Conservation (phyloP, 2,797 vertebrate genomes). For the Momotus momota region DNA sequence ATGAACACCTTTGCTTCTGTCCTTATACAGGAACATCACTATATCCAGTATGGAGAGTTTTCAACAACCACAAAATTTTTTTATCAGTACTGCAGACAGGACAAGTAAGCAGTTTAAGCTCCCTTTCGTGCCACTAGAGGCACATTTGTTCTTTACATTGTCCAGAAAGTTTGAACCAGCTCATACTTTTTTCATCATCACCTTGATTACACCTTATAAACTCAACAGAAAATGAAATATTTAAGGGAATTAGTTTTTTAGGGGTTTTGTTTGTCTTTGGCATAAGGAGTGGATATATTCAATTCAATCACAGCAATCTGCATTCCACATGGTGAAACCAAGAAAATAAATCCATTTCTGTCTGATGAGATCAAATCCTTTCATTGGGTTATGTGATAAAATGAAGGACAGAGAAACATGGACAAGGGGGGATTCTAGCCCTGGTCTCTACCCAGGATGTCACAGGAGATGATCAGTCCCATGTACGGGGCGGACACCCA, state of each 20-base stretch:
- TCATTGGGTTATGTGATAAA: not conserved
- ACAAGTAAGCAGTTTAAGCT: not conserved
- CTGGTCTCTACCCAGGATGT: not conserved
- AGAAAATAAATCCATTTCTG: not conserved
- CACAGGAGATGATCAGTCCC: not conserved
- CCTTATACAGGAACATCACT: not conserved
- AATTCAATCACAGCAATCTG: not conserved
- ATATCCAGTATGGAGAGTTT: not conserved
- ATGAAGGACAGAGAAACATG: not conserved
- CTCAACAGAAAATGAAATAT: not conserved
- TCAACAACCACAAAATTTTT: not conserved
- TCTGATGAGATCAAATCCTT: not conserved
- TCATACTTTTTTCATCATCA: not conserved
- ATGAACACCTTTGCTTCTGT: not conserved
- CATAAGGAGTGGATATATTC: not conserved
- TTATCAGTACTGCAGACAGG: not conserved
- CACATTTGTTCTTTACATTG: not conserved
- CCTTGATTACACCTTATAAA: not conserved
- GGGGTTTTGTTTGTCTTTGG: not conserved
- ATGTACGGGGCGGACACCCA: not conserved
- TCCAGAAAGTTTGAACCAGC: not conserved
- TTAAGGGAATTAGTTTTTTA: not conserved
- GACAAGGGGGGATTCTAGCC: fast-evolving
- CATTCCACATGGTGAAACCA: not conserved
- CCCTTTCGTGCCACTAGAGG: not conserved